Evolutionary conservation across 2,888 invertebrate genomes (phyloP).

Genomic region (Lutraria lutraria): DNA sequence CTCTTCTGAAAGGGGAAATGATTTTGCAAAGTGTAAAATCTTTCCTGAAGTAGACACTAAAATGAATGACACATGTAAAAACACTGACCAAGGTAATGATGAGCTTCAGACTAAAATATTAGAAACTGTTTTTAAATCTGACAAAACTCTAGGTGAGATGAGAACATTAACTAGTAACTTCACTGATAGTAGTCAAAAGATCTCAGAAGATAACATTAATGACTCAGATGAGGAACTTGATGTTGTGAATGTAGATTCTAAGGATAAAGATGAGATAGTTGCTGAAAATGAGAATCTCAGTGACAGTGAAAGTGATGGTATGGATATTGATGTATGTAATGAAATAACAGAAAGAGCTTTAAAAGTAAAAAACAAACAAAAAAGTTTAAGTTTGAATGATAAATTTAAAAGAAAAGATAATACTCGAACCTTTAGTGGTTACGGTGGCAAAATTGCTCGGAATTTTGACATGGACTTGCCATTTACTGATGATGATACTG

Average conservation of each 20-base stretch:
- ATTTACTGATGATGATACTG: slow-evolving; percentile 26
- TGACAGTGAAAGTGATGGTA: slow-evolving; percentile 6
- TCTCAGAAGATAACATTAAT: not conserved
- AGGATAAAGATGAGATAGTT: not conserved
- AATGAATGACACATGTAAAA: not conserved
- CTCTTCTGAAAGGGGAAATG: not conserved
- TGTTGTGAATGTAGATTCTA: not conserved
- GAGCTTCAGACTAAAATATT: not conserved
- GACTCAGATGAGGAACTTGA: not conserved
- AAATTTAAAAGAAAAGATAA: slow-evolving; percentile 12
- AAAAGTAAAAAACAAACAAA: not conserved
- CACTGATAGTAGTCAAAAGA: not conserved
- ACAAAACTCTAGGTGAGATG: not conserved
- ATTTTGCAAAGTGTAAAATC: not conserved
- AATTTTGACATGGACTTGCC: slow-evolving; percentile 27
- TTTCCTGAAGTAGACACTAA: not conserved
- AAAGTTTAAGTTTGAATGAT: not conserved
- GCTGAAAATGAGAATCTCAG: slow-evolving; percentile 5
- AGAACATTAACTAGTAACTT: not conserved
- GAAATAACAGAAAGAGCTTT: slow-evolving; percentile 24
- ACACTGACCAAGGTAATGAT: not conserved
- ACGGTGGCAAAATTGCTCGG: slow-evolving; percentile 18
- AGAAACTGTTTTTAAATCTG: not conserved
- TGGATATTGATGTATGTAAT: slow-evolving; percentile 5
- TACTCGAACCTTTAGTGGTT: not conserved